A percentile compares a stretch with the other conserved stretches of the same genome.
These are phyloP conservation scores for Acronicta psi DNA, from an alignment of 2,888 invertebrate species.

Conservation along the genomic window DNA sequence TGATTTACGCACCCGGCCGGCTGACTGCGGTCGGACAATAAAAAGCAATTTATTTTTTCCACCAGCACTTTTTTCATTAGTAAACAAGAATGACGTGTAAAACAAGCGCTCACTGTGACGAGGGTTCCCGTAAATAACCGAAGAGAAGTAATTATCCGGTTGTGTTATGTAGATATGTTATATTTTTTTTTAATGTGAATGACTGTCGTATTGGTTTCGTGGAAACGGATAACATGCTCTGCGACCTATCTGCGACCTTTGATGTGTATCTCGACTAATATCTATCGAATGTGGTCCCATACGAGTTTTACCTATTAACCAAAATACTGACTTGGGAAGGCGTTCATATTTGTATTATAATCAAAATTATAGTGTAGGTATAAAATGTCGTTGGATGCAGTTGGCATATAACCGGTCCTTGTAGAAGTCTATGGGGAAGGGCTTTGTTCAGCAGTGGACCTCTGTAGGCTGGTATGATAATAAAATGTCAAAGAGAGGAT, in stretches of 20 bases:
- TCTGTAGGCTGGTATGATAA: too few species aligned
- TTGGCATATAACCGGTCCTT: too few species aligned
- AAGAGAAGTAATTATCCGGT: constrained; percentile 81
- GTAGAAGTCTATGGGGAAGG: too few species aligned
- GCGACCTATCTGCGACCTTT: constrained; percentile 15
- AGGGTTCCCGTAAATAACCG: constrained; percentile 83
- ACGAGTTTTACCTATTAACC: too few species aligned
- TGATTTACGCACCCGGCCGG: constrained; percentile 79
- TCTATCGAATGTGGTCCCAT: too few species aligned
- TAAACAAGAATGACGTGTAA: constrained; percentile 87
- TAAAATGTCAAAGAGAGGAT: too few species aligned
- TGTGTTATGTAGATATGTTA: constrained; percentile 65
- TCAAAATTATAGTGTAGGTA: too few species aligned
- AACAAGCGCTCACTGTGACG: constrained; percentile 82
- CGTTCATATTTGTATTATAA: too few species aligned
- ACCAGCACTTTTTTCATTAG: constrained; percentile 85
- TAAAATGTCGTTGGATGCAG: too few species aligned
- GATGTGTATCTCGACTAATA: not conserved
- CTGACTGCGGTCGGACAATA: constrained; percentile 78
- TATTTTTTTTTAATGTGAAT: constrained; percentile 58
- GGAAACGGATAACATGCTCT: constrained; percentile 28
- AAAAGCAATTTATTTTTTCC: constrained; percentile 84
- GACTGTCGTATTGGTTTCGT: constrained; percentile 44
- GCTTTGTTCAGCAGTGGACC: too few species aligned
- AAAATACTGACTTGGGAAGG: too few species aligned